phyloP scores from a whole-genome alignment of 2,888 invertebrate species.

The Andricus quercusramuli region DNA sequence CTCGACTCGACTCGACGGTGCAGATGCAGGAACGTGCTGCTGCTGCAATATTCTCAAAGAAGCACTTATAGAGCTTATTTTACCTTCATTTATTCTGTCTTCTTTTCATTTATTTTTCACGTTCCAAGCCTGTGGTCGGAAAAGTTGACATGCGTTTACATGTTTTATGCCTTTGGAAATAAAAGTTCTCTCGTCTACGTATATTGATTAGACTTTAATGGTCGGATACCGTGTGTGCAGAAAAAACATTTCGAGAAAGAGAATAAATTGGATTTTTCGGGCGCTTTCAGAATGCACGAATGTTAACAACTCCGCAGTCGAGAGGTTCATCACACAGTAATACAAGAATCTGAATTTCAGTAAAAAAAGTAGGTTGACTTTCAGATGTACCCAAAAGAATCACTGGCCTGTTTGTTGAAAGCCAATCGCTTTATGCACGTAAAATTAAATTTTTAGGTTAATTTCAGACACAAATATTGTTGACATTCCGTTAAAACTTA shows the following conservation, averaged over 20 bases:
- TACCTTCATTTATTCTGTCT: background rate
- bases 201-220: conserved; percentile 38
- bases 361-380: too few relatives aligned
- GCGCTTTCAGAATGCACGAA: conserved; percentile 16
- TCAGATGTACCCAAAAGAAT: too few relatives aligned
- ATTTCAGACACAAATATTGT: too few relatives aligned
- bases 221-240: background rate
- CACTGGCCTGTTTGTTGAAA: too few relatives aligned
- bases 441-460: too few relatives aligned
- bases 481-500: too few relatives aligned
- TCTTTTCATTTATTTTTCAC: background rate
- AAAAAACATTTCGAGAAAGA: background rate
- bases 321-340: conserved; percentile 1
- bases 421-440: too few relatives aligned
- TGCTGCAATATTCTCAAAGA: conserved; percentile 32
- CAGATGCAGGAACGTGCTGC: conserved; percentile 41
- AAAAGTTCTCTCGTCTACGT: conserved; percentile 22
- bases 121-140: background rate
- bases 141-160: conserved; percentile 15
- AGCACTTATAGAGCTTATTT: conserved; percentile 2
- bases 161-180: conserved; percentile 12
- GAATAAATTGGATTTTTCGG: conserved; percentile 23
- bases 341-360: too few relatives aligned
- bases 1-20: conserved; percentile 27
- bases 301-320: conserved; percentile 13